A percentile compares a stretch with the other conserved stretches of the same genome.
Evolutionary conservation across 2,113 vertebrate genomes (phyloP).

Genomic region (Xenus cinereus): DNA sequence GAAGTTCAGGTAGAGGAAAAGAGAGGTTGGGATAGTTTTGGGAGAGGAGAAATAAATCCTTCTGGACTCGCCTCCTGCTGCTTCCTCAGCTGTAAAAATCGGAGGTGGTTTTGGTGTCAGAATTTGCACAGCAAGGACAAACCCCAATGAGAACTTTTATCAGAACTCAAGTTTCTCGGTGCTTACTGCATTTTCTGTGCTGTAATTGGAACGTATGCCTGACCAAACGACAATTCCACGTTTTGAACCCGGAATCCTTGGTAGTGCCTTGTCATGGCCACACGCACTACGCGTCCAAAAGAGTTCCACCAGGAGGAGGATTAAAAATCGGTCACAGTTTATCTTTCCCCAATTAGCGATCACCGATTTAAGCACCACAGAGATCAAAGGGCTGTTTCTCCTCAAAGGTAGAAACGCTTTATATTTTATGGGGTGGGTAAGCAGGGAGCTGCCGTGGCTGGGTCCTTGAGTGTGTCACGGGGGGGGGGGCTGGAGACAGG

Average conservation of each 20-base stretch:
- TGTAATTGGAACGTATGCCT: fast-evolving
- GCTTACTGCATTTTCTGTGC: background rate
- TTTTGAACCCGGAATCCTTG: background rate
- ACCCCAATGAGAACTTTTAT: background rate
- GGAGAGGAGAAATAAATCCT: background rate
- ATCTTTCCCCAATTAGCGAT: background rate
- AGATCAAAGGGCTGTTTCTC: background rate
- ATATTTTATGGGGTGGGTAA: fast-evolving
- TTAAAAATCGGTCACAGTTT: background rate
- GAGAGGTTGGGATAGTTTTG: background rate
- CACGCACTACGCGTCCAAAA: background rate
- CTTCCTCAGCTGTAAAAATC: background rate
- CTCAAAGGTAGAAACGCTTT: background rate
- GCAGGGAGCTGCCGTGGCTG: background rate
- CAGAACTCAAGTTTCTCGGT: background rate
- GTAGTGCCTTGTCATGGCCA: background rate
- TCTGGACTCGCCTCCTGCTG: background rate
- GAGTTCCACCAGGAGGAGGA: background rate
- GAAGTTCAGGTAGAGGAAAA: background rate
- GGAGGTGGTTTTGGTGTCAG: background rate
- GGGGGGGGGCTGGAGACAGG: background rate
- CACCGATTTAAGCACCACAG: background rate
- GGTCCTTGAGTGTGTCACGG: background rate
- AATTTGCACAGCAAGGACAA: background rate
- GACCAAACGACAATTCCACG: background rate